Percentiles rank a stretch among this genome's conserved stretches.
phyloP scores from a whole-genome alignment of 1,140 invertebrate genomes.

The Bombus turneri region DNA sequence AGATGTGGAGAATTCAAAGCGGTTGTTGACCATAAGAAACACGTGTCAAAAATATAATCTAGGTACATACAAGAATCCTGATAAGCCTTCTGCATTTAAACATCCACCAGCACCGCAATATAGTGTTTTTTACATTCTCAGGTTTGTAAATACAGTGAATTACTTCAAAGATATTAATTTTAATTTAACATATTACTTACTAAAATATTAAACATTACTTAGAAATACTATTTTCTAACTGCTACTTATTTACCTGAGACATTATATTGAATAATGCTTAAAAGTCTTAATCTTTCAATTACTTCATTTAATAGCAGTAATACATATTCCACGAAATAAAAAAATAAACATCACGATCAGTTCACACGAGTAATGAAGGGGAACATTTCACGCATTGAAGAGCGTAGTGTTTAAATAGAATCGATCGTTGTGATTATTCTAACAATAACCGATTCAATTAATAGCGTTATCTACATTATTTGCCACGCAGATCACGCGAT shows the following conservation, averaged over 20 bases:
- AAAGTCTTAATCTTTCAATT: background rate
- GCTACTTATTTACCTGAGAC: background rate
- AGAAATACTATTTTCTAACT: background rate
- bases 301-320: background rate
- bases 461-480: slow-evolving; percentile 12
- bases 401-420: background rate
- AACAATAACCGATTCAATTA: slow-evolving; percentile 9
- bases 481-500: slow-evolving; percentile 75
- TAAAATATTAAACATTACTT: background rate
- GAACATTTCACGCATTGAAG: background rate
- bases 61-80: slow-evolving; percentile 74
- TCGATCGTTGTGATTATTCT: background rate
- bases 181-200: background rate
- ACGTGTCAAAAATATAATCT: slow-evolving; percentile 81
- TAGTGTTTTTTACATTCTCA: slow-evolving; percentile 82
- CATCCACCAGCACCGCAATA: slow-evolving; percentile 83
- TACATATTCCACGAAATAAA: background rate
- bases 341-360: background rate
- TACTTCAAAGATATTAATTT: too few relatives aligned
- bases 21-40: slow-evolving; percentile 72
- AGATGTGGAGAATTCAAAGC: slow-evolving; percentile 69
- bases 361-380: background rate
- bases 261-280: background rate
- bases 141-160: slow-evolving; percentile 64
- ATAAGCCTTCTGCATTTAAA: slow-evolving; percentile 71